Base-by-base conservation (phyloP, 2,113 vertebrate species). In the Spilogale gracilis region DNA sequence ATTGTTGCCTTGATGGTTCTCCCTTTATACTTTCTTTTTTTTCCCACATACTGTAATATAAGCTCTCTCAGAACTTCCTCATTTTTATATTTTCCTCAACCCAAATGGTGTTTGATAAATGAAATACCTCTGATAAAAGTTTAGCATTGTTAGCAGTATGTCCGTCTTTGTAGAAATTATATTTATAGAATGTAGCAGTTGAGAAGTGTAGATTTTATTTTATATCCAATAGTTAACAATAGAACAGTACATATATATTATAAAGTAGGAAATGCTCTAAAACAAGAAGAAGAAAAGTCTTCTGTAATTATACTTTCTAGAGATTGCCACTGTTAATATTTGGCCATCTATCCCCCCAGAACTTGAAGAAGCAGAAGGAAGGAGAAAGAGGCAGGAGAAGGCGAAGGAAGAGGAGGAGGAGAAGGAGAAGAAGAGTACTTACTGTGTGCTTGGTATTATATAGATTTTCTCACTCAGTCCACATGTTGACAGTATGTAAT, bases 191-290 rank as follows among this genome's bases (percentile, higher is more conserved):
- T 56, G 48, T 20, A 50, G 27, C 52, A 73, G 43, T 38, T 81
- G 6, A 94, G 73, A 86, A 74, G 78, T 74, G 9, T 2, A 7
- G 74, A 87, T 91, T 93, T 95, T 81, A 76, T 65, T 81, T 73
- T 86, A 86, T 86, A 69, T 32, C 8, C 43, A 90, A 27, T 23
- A 60, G 50, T 86, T 76, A 43, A 76, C 43, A 9, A 79, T 38
- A 38, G 38, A 38, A 56, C 23, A 91, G 45, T 58, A 71, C 9
- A 52, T 63, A 50, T 30, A 45, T 67, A 73, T 79, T 79, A 80
- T 48, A 83, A 80, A 83, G 13, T 69, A 27, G 58, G 56, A 87
- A 73, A 67, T n/a, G 11, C 9, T 71, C 10, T 61, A 88, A 88
- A 52, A 56, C 38, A 52, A 90, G 58, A 74, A 92, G 38, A 88